phyloP scores from a whole-genome alignment of 1,140 invertebrate genomes.

The Drosophila tsacasi region DNA sequence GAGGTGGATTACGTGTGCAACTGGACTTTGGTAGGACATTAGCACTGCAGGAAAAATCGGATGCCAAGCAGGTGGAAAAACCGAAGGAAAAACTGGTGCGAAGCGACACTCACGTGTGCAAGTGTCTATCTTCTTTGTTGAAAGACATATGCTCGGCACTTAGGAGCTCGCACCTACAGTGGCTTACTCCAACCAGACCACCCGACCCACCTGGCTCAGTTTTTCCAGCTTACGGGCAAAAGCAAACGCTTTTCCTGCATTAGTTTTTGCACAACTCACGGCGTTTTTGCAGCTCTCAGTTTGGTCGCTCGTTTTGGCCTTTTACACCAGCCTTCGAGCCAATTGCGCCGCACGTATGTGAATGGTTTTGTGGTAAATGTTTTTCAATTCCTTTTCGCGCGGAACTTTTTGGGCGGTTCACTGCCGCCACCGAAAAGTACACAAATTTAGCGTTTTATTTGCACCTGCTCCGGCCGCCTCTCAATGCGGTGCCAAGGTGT shows the following conservation, averaged over 20 bases:
- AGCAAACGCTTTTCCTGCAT: slow-evolving; percentile 46
- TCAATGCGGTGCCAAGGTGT: slow-evolving; percentile 47
- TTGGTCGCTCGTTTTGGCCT: slow-evolving; percentile 21
- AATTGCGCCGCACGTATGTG: slow-evolving; percentile 48
- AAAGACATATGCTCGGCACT: slow-evolving; percentile 76
- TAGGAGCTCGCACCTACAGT: slow-evolving; percentile 49
- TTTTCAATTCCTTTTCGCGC: slow-evolving; percentile 69
- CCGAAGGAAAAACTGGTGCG: slow-evolving; percentile 36
- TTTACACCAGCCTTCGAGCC: slow-evolving; percentile 30
- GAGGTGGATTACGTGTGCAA: slow-evolving; percentile 16
- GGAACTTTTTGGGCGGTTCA: slow-evolving; percentile 31
- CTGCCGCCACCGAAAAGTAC: slow-evolving; percentile 66
- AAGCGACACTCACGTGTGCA: slow-evolving; percentile 47
- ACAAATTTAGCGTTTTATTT: slow-evolving; percentile 78
- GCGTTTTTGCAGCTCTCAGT: slow-evolving; percentile 33
- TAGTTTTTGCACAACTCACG: slow-evolving; percentile 44
- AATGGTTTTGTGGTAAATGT: slow-evolving; percentile 75
- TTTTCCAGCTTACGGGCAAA: slow-evolving; percentile 38
- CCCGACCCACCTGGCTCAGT: slow-evolving; percentile 21
- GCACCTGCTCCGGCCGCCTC: slow-evolving; percentile 59
- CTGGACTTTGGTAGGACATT: slow-evolving; percentile 41
- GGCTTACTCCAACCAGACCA: slow-evolving; percentile 8
- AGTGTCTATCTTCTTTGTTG: slow-evolving; percentile 50
- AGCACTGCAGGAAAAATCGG: slow-evolving; percentile 41
- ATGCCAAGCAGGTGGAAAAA: slow-evolving; percentile 38